Evolutionary conservation across 2,888 invertebrate species (phyloP).

Genomic region (Spodoptera littoralis): DNA sequence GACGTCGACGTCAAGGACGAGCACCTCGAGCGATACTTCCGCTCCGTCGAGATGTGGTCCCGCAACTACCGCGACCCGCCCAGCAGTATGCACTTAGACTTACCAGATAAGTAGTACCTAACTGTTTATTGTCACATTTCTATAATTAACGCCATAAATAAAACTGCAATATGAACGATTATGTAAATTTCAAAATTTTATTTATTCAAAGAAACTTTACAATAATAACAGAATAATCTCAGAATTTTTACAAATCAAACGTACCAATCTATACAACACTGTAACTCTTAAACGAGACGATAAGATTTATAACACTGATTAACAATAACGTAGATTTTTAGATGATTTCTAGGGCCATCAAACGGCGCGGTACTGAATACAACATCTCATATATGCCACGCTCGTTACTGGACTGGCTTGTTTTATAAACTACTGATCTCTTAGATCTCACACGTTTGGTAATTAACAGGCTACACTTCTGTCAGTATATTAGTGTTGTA

Average conservation of each 20-base stretch:
- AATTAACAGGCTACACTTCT: neutral
- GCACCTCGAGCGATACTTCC: conserved; percentile 80
- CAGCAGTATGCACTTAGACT: conserved; percentile 59
- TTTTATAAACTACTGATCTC: neutral
- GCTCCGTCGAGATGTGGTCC: conserved; percentile 80
- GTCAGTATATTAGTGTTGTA: conserved; percentile 65
- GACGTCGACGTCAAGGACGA: conserved; percentile 74
- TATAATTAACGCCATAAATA: conserved; percentile 61
- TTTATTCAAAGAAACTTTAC: conserved; percentile 88
- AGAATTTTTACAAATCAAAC: conserved; percentile 86
- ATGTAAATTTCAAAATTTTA: conserved; percentile 88
- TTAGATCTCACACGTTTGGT: conserved; percentile 4
- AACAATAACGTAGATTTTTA: conserved; percentile 86
- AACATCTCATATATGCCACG: conserved; percentile 57
- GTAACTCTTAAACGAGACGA: conserved; percentile 88
- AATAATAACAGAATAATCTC: conserved; percentile 87
- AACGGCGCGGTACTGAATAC: conserved; percentile 77
- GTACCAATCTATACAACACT: conserved; percentile 88
- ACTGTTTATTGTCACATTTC: conserved; percentile 12
- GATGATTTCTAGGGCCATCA: conserved; percentile 83
- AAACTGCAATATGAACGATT: conserved; percentile 85
- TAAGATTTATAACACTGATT: conserved; percentile 88
- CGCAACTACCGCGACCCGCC: conserved; percentile 60
- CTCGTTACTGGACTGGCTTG: neutral
- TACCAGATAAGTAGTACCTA: conserved; percentile 61